Evolutionary conservation across 2,888 invertebrate genomes (phyloP).

Genomic region (Cyclophora punctaria): DNA sequence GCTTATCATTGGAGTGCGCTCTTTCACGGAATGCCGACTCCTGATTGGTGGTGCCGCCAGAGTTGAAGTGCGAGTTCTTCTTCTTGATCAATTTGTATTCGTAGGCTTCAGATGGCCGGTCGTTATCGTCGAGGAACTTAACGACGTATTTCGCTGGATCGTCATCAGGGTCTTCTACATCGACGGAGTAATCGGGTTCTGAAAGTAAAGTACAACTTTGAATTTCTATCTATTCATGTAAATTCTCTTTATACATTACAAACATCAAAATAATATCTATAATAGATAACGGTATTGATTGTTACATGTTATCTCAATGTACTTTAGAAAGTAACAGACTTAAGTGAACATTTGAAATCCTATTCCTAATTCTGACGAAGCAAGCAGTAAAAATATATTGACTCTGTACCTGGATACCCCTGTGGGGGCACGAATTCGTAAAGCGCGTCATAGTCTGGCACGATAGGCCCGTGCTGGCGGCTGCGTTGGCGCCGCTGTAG

Average conservation of each 20-base stretch:
- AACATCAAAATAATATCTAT: too few relatives aligned
- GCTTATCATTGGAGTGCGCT: conserved; percentile 53
- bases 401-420: conserved; percentile 47
- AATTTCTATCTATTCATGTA: background rate
- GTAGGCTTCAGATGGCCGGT: conserved; percentile 68
- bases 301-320: too few relatives aligned
- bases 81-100: conserved; percentile 74
- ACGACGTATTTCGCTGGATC: conserved; percentile 55
- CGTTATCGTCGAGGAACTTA: conserved; percentile 53
- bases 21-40: conserved; percentile 66
- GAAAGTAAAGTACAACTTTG: conserved; percentile 15
- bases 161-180: conserved; percentile 51
- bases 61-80: conserved; percentile 42
- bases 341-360: too few relatives aligned
- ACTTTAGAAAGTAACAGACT: too few relatives aligned
- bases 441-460: conserved; percentile 54
- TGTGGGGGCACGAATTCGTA: conserved; percentile 62
- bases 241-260: background rate
- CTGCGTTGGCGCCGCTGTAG: conserved; percentile 69
- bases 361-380: too few relatives aligned
- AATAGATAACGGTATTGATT: too few relatives aligned
- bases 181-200: conserved; percentile 57
- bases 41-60: conserved; percentile 30
- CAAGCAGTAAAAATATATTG: too few relatives aligned
- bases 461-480: conserved; percentile 39